Evolutionary conservation across 2,113 vertebrate species (phyloP), one percentile per base, ranked within the genome.

Genomic region (Conger conger): DNA sequence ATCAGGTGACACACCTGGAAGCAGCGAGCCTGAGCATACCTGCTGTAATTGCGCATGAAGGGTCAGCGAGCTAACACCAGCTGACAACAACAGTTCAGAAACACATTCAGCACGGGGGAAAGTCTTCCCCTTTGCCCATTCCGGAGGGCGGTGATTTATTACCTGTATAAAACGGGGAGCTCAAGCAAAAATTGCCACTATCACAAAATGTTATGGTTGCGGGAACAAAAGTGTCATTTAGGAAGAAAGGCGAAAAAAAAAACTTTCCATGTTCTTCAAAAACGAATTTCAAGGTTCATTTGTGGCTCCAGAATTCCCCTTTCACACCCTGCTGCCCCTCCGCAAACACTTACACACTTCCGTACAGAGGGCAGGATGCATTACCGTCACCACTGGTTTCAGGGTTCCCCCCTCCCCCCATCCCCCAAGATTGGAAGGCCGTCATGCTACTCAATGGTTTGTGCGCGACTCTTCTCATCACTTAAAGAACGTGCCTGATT

Each of bases 231-330:
- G 60, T 83, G 76, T 90, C 73, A 86, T 86, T 88, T 85, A 82
- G 86, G 87, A 87, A 83, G 82, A 88, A 33, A 16, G 84, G 50
- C 60, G 50, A 78, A 82, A 76, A 40, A 50, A 88, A 82, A 76
- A 68, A 63, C 20, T 30, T 87, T 87, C 76, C 57, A 3, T 87
- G 83, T 87, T 89, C 82, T 87, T 87, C 84, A 77, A 88, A 90
- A 86, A 87, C 73, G 77, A 87, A 87, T 89, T 89, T 87, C 84
- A 87, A 87, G 83, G 80, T 82, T 90, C 83, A 88, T 88, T 90
- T 90, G 79, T 80, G 27, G 80, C 83, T 33, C 18, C 60, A 63
- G 87, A 87, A 88, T 88, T 82, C 84, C 78, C 86, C 83, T 82
- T 88, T 90, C 89, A 88, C 83, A 86, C 81, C n/a, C 83, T 82